Conservation (phyloP, 2,113 vertebrate species). For the Polypterus senegalus region DNA sequence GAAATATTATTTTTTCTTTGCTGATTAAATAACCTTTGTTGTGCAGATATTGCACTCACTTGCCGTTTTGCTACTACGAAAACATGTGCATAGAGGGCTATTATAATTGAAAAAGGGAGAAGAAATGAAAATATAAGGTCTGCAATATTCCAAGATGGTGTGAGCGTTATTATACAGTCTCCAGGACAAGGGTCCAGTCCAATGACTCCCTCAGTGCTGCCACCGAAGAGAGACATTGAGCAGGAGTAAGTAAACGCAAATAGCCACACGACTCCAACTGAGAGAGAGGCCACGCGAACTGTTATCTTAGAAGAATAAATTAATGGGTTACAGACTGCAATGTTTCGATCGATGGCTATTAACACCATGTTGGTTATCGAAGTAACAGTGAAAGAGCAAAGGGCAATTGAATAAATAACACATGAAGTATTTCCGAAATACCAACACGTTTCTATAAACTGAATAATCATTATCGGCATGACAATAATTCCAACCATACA, state of each 20-base stretch:
- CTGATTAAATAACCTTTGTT: not conserved
- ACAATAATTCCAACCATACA: slow-evolving; percentile 2
- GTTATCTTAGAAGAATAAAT: slow-evolving; percentile 7
- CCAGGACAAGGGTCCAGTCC: not conserved
- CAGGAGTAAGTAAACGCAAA: not conserved
- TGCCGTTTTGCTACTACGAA: slow-evolving; percentile 4
- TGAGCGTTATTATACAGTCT: slow-evolving; percentile 1
- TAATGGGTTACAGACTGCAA: slow-evolving; percentile 8
- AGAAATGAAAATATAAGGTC: slow-evolving; percentile 4
- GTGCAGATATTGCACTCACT: not conserved
- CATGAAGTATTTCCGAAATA: slow-evolving; percentile 8
- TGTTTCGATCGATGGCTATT: slow-evolving; percentile 5
- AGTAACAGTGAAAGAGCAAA: not conserved
- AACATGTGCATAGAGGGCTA: slow-evolving; percentile 4
- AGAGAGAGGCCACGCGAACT: not conserved
- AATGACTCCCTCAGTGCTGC: not conserved
- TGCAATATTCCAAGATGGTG: not conserved
- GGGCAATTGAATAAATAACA: not conserved
- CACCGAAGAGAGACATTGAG: not conserved
- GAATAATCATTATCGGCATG: slow-evolving; percentile 2
- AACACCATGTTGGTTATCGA: slow-evolving; percentile 1
- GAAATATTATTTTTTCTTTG: not conserved
- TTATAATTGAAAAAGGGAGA: slow-evolving; percentile 1
- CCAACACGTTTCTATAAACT: slow-evolving; percentile 7
- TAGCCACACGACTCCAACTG: not conserved